Conservation (phyloP, 2,888 invertebrate genomes). For the Kryphioiulus occultus region DNA sequence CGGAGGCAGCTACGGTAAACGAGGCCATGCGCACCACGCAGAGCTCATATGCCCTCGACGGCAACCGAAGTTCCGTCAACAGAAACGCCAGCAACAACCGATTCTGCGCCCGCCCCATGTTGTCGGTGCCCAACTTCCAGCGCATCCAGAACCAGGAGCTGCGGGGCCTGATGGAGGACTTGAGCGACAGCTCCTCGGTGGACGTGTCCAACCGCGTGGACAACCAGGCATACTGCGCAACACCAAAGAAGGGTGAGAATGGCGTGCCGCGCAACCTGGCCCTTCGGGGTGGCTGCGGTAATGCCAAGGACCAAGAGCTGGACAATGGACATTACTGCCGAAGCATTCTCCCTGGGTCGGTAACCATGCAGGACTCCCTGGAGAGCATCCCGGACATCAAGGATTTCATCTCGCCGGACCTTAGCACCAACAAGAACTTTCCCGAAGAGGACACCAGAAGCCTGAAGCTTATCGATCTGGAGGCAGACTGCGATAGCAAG, state of each 20-base stretch:
- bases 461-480: conserved; percentile 49
- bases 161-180: conserved; percentile 50
- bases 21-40: conserved; percentile 37
- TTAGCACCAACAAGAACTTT: background rate
- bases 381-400: conserved; percentile 51
- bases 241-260: background rate
- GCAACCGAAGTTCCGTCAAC: background rate
- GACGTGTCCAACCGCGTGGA: conserved; percentile 45
- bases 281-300: background rate
- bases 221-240: conserved; percentile 4
- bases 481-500: conserved; percentile 28
- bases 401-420: conserved; percentile 42
- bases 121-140: conserved; percentile 76
- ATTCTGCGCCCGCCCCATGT: conserved; percentile 68
- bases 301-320: background rate
- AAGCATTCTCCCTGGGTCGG: background rate
- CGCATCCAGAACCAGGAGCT: conserved; percentile 46
- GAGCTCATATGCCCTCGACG: background rate
- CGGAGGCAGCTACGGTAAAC: conserved; percentile 22
- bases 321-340: background rate
- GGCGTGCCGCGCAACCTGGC: background rate
- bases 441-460: conserved; percentile 43
- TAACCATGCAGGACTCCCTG: conserved; percentile 43
- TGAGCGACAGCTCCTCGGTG: conserved; percentile 51
- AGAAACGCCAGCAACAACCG: conserved; percentile 40